A percentile compares a stretch with the other conserved stretches of the same genome.
Evolutionary conservation across 2,113 vertebrate genomes (phyloP).

Genomic region (Pterocles gutturalis): DNA sequence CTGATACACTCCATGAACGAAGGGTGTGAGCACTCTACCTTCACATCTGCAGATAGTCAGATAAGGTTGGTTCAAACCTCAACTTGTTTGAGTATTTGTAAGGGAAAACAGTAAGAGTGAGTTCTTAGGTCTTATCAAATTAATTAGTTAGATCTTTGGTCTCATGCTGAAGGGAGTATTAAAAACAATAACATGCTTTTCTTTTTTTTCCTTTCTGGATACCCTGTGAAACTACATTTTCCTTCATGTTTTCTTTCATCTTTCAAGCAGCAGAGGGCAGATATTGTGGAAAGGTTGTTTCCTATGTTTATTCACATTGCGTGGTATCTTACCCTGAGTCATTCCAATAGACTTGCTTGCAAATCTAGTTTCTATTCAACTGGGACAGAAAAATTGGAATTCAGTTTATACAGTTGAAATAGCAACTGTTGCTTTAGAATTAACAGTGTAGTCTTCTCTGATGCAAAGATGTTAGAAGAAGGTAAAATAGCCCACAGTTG

Average conservation of each 20-base stretch:
- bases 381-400: background rate
- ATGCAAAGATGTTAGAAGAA: background rate
- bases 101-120: background rate
- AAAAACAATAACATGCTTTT: background rate
- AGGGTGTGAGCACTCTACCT: background rate
- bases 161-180: background rate
- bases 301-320: fast-evolving
- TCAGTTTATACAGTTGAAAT: background rate
- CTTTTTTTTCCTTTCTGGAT: background rate
- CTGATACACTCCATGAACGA: background rate
- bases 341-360: background rate
- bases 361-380: background rate
- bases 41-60: background rate
- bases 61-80: background rate
- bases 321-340: background rate
- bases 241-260: background rate
- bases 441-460: background rate
- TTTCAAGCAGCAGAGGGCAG: background rate
- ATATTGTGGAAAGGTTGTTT: background rate
- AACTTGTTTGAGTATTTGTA: background rate
- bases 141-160: background rate
- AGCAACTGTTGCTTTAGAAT: background rate
- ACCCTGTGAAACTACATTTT: background rate
- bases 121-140: background rate
- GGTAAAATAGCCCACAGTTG: background rate